Conservation (phyloP, 1,140 invertebrate species). For the Aphaenogaster ashmeadi region DNA sequence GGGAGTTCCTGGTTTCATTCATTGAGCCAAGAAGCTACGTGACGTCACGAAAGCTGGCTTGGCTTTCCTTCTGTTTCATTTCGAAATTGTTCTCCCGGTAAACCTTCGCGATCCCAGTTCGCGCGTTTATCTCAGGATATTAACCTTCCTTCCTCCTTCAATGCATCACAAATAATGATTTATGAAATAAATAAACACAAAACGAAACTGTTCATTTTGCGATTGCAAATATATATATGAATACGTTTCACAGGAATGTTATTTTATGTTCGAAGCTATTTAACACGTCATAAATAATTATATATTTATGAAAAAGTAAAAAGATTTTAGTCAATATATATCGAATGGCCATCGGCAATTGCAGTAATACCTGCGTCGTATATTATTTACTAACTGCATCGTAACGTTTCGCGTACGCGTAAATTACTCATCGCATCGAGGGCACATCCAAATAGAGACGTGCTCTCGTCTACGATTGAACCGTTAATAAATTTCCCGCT, state of each 20-base stretch:
- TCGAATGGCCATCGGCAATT: not conserved
- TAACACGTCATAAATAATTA: not conserved
- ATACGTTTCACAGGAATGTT: not conserved
- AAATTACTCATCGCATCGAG: constrained; percentile 54
- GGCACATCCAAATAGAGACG: constrained; percentile 58
- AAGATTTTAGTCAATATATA: not conserved
- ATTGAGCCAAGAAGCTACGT: constrained; percentile 76
- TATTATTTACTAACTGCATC: constrained; percentile 23
- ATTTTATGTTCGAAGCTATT: not conserved
- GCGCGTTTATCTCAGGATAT: not conserved
- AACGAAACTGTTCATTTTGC: not conserved
- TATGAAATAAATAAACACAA: not conserved
- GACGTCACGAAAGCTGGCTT: constrained; percentile 5
- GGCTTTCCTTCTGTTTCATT: not conserved
- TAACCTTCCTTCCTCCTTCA: not conserved
- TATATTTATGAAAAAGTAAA: not conserved
- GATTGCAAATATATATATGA: not conserved
- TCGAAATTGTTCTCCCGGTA: not conserved
- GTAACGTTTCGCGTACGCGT: constrained; percentile 16
- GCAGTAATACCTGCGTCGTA: constrained; percentile 20
- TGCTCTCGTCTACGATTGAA: constrained; percentile 30
- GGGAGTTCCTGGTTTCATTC: constrained; percentile 70
- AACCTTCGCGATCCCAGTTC: not conserved
- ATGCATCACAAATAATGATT: not conserved
- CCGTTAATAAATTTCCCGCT: constrained; percentile 48